Percentiles rank a stretch among this genome's conserved stretches.
Evolutionary conservation across 1,140 invertebrate species (phyloP).

Genomic region (Apis mellifera): Amel_HAv3.1 CM009939.2:8829001-8829500

Average conservation of each 20-base stretch:
- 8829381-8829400: not conserved
- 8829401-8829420: conserved; percentile 7
- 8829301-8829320: not conserved
- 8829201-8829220: not conserved
- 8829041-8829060: not conserved
- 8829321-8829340: not conserved
- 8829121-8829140: too few species aligned
- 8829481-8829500: not conserved
- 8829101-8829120: not conserved
- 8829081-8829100: not conserved
- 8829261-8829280: not conserved
- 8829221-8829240: not conserved
- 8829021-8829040: not conserved
- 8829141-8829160: too few species aligned
- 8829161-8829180: not conserved
- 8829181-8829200: not conserved
- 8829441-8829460: conserved; percentile 12
- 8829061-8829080: not conserved
- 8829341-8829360: not conserved
- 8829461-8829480: not conserved
- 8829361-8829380: not conserved
- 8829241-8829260: not conserved
- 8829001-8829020: not conserved
- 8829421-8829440: not conserved
- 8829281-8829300: not conserved